A percentile compares a stretch with the other conserved stretches of the same genome.
These are phyloP conservation scores for Illadopsis cleaveri DNA, from an alignment of 2,113 vertebrate species.

Conservation along the genomic window DNA sequence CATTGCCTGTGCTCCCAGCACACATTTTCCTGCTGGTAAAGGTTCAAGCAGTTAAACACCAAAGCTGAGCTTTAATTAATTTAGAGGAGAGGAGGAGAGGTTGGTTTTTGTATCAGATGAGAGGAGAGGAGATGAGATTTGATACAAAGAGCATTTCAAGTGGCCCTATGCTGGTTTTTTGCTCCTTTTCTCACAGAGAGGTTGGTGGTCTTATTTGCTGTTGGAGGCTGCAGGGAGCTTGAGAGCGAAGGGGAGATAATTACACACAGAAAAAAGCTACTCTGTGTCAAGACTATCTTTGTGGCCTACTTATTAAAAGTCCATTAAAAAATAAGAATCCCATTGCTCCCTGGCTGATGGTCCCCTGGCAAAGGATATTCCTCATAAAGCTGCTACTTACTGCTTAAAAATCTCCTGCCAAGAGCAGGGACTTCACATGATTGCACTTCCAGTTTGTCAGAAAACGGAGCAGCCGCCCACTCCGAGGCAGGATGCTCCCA, in stretches of 20 bases:
- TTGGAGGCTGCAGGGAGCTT: constrained; percentile 11
- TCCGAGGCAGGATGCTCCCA: not conserved
- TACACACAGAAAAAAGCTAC: not conserved
- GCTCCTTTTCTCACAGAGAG: constrained; percentile 1
- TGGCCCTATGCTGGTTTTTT: not conserved
- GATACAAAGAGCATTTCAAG: not conserved
- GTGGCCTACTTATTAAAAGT: constrained; percentile 66
- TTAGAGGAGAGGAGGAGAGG: not conserved
- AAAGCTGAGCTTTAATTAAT: not conserved
- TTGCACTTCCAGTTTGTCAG: constrained; percentile 27
- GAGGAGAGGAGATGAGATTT: not conserved
- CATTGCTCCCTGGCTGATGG: constrained; percentile 34
- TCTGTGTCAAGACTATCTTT: constrained; percentile 40
- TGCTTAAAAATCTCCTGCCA: constrained; percentile 47
- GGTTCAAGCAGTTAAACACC: not conserved
- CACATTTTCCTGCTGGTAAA: not conserved
- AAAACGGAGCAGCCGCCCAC: not conserved
- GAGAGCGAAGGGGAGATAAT: not conserved
- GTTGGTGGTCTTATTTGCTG: constrained; percentile 47
- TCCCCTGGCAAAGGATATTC: constrained; percentile 57
- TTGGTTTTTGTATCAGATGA: not conserved
- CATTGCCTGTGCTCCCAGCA: accelerated
- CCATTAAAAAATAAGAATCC: constrained; percentile 59
- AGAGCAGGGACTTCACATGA: not conserved
- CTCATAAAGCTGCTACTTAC: constrained; percentile 56